These are phyloP conservation scores for Halcyon malimbica DNA, from an alignment of 2,113 vertebrate species.

Conservation along the genomic window DNA sequence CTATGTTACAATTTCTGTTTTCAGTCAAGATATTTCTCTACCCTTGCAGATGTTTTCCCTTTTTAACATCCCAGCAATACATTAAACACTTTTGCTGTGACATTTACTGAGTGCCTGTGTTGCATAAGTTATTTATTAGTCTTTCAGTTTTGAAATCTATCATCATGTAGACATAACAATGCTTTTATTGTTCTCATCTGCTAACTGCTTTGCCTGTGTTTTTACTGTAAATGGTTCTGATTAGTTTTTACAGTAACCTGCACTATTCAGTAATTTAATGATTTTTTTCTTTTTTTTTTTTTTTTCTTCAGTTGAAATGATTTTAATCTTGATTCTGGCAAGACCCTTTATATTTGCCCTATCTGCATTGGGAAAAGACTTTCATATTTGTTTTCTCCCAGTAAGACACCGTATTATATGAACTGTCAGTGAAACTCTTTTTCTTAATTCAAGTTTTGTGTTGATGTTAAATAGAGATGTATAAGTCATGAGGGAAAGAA, in stretches of 20 bases:
- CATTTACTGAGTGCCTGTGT: neutral
- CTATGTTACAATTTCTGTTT: neutral
- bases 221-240: neutral
- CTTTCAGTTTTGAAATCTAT: neutral
- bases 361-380: neutral
- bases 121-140: neutral
- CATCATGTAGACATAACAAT: neutral
- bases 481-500: neutral
- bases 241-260: neutral
- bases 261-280: neutral
- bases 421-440: neutral
- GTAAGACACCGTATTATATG: neutral
- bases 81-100: neutral
- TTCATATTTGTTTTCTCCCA: neutral
- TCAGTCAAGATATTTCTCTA: neutral
- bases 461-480: neutral
- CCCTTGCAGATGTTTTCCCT: constrained; percentile 7
- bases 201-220: neutral
- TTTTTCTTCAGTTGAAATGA: neutral
- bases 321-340: neutral
- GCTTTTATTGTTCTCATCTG: constrained; percentile 29
- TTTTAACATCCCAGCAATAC: neutral
- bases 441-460: neutral
- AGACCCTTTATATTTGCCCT: neutral
- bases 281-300: neutral